phyloP scores from a whole-genome alignment of 2,113 vertebrate species.

The Hemichromis elongatus region DNA sequence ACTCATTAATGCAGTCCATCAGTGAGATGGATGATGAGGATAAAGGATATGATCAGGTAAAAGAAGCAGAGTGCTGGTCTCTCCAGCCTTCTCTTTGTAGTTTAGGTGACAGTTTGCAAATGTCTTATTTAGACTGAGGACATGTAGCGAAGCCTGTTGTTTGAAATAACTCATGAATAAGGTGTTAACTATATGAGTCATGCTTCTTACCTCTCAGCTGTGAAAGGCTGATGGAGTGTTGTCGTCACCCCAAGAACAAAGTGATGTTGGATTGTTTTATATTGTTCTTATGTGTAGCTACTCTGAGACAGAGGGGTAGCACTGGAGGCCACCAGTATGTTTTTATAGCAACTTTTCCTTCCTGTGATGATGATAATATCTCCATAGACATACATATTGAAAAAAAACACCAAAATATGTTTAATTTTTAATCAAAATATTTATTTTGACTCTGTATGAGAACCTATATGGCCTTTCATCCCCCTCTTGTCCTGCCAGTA shows the following conservation, averaged over 20 bases:
- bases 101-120: neutral
- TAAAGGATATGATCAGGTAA: conserved; percentile 56
- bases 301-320: neutral
- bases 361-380: neutral
- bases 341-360: neutral
- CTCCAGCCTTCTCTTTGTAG: neutral
- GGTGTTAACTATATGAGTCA: neutral
- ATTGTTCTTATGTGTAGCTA: neutral
- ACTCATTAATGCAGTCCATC: conserved; percentile 91
- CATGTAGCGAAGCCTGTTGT: neutral
- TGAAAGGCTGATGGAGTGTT: neutral
- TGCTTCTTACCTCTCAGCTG: neutral
- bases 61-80: neutral
- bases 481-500: neutral
- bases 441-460: neutral
- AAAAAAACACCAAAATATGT: neutral
- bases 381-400: neutral
- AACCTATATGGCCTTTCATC: neutral
- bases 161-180: neutral
- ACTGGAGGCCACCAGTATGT: neutral
- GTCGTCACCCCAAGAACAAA: neutral
- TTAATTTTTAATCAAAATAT: neutral
- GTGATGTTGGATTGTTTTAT: neutral
- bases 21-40: conserved; percentile 78
- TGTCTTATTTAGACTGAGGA: neutral